Conservation (phyloP, 2,113 vertebrate genomes). For the Apteryx mantelli region DNA sequence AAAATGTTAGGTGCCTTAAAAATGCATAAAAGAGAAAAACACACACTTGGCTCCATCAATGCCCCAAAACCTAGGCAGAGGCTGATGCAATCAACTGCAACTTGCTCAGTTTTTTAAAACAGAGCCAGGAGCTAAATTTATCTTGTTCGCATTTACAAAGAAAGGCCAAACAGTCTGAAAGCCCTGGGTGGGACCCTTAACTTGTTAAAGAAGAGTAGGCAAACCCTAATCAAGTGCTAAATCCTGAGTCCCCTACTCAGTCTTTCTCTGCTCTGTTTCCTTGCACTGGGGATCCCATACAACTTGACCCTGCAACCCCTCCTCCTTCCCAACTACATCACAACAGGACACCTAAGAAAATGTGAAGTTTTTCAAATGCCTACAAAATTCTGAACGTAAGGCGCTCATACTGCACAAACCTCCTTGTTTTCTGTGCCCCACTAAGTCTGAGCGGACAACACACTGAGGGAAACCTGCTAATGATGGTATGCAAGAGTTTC, state of each 20-base stretch:
- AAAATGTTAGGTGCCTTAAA: slow-evolving; percentile 7
- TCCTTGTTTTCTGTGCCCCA: not conserved
- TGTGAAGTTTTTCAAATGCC: not conserved
- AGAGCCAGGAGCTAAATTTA: not conserved
- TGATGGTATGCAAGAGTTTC: not conserved
- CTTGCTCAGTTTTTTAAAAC: not conserved
- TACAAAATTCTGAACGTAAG: not conserved
- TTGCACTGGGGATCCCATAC: not conserved
- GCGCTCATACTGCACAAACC: not conserved
- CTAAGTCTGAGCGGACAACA: not conserved
- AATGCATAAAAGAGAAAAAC: not conserved
- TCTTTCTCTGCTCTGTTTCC: not conserved
- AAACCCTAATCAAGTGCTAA: not conserved
- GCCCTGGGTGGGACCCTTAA: not conserved
- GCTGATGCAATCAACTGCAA: slow-evolving; percentile 44
- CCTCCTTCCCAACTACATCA: not conserved
- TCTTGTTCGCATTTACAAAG: not conserved
- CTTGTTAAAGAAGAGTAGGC: not conserved
- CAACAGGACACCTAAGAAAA: not conserved
- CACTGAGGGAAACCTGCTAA: not conserved
- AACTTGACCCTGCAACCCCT: not conserved
- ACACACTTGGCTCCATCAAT: not conserved
- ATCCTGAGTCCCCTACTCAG: not conserved
- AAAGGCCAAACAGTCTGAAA: not conserved
- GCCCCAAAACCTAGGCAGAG: not conserved